Evolutionary conservation across 2,113 vertebrate genomes (phyloP), one percentile per base, ranked within the genome.

Genomic region (Rhea americana): DNA sequence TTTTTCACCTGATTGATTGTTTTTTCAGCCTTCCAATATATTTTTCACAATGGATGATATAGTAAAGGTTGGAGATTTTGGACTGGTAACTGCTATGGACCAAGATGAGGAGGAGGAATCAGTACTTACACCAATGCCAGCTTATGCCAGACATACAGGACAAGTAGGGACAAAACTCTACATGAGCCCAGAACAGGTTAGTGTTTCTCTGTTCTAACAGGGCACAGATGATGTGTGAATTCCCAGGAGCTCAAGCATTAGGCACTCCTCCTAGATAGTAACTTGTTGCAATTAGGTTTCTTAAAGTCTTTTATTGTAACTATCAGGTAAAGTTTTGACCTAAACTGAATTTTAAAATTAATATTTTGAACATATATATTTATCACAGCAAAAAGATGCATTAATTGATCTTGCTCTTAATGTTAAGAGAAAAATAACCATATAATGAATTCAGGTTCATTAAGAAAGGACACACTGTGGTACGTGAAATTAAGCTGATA

Each of bases 131-230:
- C 99, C 99, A 8, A 99, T 99, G 97, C 99, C 99, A 17, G 97
- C 98, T 30, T 99, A 99, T 19, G 98, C 99, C 82, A 98, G 98
- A 6, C 99, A 99, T 97, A 99, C 99, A 5, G 99, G 99, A 71
- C 99, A 99, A 97, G 99, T 99, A 37, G 99, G 99, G 92, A 99
- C 99, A 90, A 99, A 99, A 90, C 99, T 99, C 20, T 99, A 99
- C 96, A 99, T 99, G 99, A 99, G 99, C 96, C 99, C 99, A 0
- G 99, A 99, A 95, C 99, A 99, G 99, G 99, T 99, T 91, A 95
- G 98, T 96, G 62, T 62, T 62, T 88, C 56, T 77, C 66, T 91
- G 19, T 30, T 39, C 25, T 80, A 26, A 3, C 41, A 80, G 35
- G 77, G 50, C 59, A 25, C 15, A 6, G 35, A 62, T 87, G 45